Conservation (phyloP, 2,113 vertebrate species). For the Mus spicilegus region DNA sequence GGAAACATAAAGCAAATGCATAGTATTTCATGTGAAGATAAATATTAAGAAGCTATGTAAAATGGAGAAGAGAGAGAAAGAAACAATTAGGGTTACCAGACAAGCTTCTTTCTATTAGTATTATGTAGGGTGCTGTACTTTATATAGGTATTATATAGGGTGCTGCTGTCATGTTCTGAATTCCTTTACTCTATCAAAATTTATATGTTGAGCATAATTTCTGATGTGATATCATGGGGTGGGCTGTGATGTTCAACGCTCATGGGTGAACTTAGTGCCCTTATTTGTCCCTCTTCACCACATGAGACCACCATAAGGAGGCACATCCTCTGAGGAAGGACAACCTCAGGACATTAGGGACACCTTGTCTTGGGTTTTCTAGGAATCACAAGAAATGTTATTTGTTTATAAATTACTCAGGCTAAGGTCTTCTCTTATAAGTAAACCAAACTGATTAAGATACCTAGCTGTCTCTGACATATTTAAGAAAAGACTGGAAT, state of each 20-base stretch:
- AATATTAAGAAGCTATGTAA: background rate
- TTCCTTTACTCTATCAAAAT: background rate
- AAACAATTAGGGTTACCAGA: background rate
- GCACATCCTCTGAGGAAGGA: background rate
- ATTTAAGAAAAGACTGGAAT: background rate
- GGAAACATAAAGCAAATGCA: slow-evolving; percentile 11
- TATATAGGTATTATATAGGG: no score
- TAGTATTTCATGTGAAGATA: background rate
- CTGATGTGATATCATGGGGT: background rate
- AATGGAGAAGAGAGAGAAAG: background rate
- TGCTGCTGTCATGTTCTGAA: background rate
- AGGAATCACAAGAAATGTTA: background rate
- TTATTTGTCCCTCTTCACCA: background rate
- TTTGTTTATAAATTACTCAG: background rate
- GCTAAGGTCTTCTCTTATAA: background rate
- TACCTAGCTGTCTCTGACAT: background rate
- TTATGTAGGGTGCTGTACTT: no score
- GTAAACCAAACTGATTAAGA: background rate
- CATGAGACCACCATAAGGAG: background rate
- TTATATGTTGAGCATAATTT: background rate
- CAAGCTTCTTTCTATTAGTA: background rate
- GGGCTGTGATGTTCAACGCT: background rate
- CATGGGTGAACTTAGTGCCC: background rate
- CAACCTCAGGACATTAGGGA: background rate
- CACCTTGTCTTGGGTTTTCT: background rate